Evolutionary conservation across 2,113 vertebrate genomes (phyloP), one percentile per base, ranked within the genome.

Genomic region (Marcusenius ussheri): DNA sequence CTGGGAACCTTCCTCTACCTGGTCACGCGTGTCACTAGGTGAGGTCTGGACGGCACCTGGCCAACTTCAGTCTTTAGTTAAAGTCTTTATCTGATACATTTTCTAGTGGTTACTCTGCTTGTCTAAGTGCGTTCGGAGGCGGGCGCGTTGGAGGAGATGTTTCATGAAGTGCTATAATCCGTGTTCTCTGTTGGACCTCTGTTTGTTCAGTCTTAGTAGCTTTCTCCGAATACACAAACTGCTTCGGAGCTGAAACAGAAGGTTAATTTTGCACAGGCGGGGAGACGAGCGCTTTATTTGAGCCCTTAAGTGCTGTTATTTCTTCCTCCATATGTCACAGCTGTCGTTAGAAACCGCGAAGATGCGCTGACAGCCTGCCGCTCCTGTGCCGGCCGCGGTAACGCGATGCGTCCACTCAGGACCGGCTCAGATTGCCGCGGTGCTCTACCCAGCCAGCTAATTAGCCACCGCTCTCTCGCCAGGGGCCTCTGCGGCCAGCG

Each of bases 21-120:
- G 24, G 90, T 96, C 91, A 96, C 96, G 91, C 94, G 92, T 80
- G 93, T 96, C 88, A 96, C 95, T 93, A 96, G 96, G 96, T 97
- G 90, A 94, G 95, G 83, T 77, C 90, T n/a, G 87, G 50, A 49
- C 5, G 1, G 4, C 9, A 49, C 45, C 45, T 5, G 3, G 83
- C 83, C 83, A 85, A 49, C 45, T 85, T 85, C n/a, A 46, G 9
- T 66, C n/a, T 66, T 66, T 4, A 39, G 21, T 15, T 10, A 11
- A 46, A 46, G 83, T 85, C 46, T 24, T 47, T 45, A 27, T 24
- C 21, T 15, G 83, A 84, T 19, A 84, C 39, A 24, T 46, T n/a
- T 70, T 70, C 62, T 70, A 31, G 62, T 13, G 21, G 74, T 39
- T 42, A 19, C 35, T 39, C 74, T 80, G 35, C 42, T 49, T n/a